Percentiles rank a stretch among this genome's conserved stretches.
Conservation (phyloP, 2,113 vertebrate genomes). For the Nymphicus hollandicus region DNA sequence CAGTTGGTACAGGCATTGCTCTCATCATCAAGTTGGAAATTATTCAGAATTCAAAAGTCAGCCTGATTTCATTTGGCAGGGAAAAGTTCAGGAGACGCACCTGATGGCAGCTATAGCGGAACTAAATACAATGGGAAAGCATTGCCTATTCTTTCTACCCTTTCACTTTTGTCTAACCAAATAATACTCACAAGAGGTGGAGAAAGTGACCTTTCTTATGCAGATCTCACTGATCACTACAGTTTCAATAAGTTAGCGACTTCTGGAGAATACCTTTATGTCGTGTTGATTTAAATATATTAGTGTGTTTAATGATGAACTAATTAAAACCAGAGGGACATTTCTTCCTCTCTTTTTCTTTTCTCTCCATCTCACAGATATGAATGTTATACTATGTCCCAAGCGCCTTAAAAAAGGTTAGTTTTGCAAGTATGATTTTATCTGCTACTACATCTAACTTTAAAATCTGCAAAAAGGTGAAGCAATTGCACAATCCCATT, state of each 20-base stretch:
- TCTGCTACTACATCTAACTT: neutral
- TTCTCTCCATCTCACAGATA: neutral
- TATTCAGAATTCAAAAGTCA: neutral
- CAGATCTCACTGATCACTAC: neutral
- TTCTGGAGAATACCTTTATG: neutral
- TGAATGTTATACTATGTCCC: neutral
- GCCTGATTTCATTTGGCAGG: neutral
- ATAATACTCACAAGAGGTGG: neutral
- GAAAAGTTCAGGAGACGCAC: neutral
- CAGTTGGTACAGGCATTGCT: neutral
- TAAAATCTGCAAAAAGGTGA: neutral
- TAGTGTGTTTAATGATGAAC: neutral
- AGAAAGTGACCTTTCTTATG: neutral
- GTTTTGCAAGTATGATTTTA: neutral
- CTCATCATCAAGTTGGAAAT: neutral
- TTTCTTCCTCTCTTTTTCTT: neutral
- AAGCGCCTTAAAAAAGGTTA: neutral
- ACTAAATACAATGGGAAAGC: neutral
- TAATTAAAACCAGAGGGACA: neutral
- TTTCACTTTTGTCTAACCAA: neutral
- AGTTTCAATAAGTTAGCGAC: neutral
- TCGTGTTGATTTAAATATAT: fast-evolving
- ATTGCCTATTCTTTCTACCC: neutral
- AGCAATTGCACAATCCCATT: neutral
- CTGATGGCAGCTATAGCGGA: neutral